These are phyloP conservation scores for Apus apus DNA, from an alignment of 2,113 vertebrate species.

Conservation along the genomic window DNA sequence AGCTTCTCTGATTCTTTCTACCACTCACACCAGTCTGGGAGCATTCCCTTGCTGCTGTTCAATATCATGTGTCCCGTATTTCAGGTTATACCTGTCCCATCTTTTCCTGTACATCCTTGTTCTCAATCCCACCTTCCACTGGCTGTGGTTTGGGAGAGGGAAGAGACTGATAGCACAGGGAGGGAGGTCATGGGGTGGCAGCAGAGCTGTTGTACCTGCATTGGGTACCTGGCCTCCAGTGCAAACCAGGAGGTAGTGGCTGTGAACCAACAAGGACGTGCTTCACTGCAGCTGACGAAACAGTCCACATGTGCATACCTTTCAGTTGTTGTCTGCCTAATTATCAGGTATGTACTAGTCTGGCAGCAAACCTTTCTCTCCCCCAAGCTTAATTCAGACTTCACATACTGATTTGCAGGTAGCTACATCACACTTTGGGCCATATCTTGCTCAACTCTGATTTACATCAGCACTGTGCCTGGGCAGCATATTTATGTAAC, in stretches of 20 bases:
- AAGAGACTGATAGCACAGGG: neutral
- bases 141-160: neutral
- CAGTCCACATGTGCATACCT: neutral
- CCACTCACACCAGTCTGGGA: neutral
- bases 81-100: neutral
- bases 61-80: neutral
- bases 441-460: neutral
- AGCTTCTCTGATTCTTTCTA: neutral
- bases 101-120: neutral
- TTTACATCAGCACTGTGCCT: neutral
- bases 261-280: rapidly evolving
- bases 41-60: neutral
- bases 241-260: neutral
- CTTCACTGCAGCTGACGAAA: neutral
- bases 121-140: neutral
- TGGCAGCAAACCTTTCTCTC: neutral
- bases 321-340: neutral
- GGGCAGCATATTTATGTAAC: neutral
- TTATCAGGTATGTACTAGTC: neutral
- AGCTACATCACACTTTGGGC: neutral
- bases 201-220: neutral
- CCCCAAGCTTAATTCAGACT: neutral
- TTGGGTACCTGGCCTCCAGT: neutral
- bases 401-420: neutral
- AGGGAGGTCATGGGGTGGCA: neutral